Conservation (phyloP, 2,888 invertebrate species). For the Caenorhabditis sulstoni region DNA sequence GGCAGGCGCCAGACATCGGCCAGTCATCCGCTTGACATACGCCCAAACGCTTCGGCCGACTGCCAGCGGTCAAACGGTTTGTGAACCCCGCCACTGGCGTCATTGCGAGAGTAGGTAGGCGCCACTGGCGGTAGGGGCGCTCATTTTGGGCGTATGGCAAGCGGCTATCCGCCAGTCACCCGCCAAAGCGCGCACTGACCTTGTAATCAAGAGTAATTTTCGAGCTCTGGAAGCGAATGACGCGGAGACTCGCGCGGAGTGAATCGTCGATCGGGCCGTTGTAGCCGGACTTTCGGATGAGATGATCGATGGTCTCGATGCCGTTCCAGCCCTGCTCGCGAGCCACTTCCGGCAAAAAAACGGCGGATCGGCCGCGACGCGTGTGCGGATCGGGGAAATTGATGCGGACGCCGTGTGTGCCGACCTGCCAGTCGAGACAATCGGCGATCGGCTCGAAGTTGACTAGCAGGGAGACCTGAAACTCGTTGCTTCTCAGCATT, state of each 20-base stretch:
- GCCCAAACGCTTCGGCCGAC: no score
- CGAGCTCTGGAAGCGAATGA: constrained; percentile 77
- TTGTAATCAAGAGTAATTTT: constrained; percentile 72
- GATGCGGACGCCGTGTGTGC: constrained; percentile 91
- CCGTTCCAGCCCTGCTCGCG: constrained; percentile 99
- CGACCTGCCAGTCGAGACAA: constrained; percentile 93
- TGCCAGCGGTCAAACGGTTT: no score
- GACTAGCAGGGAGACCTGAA: constrained; percentile 92
- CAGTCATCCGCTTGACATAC: no score
- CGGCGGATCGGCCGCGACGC: constrained; percentile 88
- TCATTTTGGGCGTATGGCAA: no score
- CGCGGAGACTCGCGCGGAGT: constrained; percentile 65
- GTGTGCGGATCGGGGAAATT: constrained; percentile 91
- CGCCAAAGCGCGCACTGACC: no score
- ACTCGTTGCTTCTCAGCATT: no score
- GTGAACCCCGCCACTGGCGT: no score
- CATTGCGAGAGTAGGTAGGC: no score
- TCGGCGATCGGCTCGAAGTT: constrained; percentile 96
- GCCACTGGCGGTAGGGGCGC: no score
- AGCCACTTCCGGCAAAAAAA: constrained; percentile 98
- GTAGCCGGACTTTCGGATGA: constrained; percentile 96
- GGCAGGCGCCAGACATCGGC: no score
- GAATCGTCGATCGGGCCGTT: constrained; percentile 86
- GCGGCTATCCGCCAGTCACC: no score
- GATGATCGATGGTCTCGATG: constrained; percentile 96